Conservation (phyloP, 2,113 vertebrate species). For the Myodes glareolus region DNA sequence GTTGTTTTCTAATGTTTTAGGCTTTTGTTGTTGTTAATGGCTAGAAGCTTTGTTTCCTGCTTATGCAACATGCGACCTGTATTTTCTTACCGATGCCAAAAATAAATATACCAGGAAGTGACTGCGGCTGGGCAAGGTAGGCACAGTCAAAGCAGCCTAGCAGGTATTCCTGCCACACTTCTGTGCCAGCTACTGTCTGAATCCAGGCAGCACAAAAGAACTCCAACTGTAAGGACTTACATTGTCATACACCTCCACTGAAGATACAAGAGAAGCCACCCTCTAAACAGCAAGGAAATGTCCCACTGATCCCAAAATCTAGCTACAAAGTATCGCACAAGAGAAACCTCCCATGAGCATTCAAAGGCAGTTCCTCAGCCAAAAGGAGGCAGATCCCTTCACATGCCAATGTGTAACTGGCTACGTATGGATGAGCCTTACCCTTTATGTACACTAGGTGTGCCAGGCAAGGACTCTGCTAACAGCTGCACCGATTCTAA, state of each 20-base stretch:
- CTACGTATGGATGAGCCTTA: rapidly evolving
- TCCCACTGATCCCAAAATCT: background rate
- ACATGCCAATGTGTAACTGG: background rate
- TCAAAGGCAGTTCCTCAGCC: background rate
- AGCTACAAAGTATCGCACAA: background rate
- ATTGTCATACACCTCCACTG: too few species aligned
- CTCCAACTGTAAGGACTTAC: background rate
- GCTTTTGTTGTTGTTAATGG: background rate
- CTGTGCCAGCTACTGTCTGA: background rate
- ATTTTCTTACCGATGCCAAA: background rate
- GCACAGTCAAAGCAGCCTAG: background rate
- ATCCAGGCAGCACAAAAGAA: background rate
- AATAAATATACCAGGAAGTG: constrained; percentile 51
- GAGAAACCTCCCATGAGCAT: too few species aligned
- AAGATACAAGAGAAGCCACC: background rate
- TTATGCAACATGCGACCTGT: background rate
- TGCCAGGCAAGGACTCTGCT: background rate
- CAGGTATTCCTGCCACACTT: background rate
- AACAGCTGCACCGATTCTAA: background rate
- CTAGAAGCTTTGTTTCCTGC: background rate
- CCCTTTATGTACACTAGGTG: background rate
- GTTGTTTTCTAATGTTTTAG: background rate
- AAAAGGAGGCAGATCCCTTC: background rate
- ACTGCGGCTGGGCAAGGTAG: background rate
- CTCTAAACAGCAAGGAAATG: too few species aligned